Percentiles rank a stretch among this genome's conserved stretches.
Evolutionary conservation across 2,113 vertebrate species (phyloP).

Genomic region (Notothenia coriiceps): DNA sequence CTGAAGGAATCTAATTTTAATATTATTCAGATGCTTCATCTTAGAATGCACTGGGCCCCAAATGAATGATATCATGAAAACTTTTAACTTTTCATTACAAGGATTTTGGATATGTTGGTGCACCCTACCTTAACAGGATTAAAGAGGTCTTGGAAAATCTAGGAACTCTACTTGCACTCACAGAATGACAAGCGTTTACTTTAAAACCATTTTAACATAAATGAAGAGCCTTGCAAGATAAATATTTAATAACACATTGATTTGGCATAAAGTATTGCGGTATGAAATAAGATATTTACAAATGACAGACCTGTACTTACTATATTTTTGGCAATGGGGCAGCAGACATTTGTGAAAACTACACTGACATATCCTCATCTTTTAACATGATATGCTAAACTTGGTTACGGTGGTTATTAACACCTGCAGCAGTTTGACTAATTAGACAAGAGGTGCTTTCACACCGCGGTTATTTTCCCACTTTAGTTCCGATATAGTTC

Average conservation of each 20-base stretch:
- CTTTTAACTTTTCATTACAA: not conserved
- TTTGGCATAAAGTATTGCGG: not conserved
- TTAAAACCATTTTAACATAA: not conserved
- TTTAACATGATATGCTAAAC: not conserved
- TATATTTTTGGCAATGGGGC: not conserved
- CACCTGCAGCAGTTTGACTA: not conserved
- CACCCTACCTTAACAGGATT: not conserved
- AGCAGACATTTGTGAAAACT: not conserved
- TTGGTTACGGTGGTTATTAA: not conserved
- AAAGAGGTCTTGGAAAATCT: too few species aligned
- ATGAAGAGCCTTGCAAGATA: not conserved
- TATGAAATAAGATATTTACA: not conserved
- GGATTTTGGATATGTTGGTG: not conserved
- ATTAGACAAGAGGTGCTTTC: too few species aligned
- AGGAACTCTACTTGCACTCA: too few species aligned
- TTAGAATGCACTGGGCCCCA: not conserved
- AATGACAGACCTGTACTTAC: not conserved
- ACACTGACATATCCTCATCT: not conserved
- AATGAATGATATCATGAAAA: not conserved
- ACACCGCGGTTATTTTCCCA: too few species aligned
- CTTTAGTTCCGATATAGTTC: too few species aligned
- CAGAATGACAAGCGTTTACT: not conserved
- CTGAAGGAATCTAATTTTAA: slow-evolving; percentile 31
- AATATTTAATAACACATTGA: not conserved
- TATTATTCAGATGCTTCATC: slow-evolving; percentile 19